Percentiles rank a stretch among this genome's conserved stretches.
phyloP scores from a whole-genome alignment of 2,113 vertebrate genomes.

The Eonycteris spelaea region DNA sequence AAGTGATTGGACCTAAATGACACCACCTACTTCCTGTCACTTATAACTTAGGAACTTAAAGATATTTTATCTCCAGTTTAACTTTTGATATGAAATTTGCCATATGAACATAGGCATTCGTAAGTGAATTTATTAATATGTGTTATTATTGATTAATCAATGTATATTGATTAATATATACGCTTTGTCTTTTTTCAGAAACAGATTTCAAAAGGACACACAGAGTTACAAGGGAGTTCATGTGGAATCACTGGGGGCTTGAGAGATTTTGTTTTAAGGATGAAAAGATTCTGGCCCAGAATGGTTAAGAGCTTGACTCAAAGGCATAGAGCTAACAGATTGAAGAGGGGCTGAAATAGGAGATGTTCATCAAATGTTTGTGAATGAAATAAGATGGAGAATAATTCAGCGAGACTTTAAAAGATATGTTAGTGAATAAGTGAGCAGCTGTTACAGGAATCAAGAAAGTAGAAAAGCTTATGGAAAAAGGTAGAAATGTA shows the following conservation, averaged over 20 bases:
- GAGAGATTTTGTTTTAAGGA: slow-evolving; percentile 17
- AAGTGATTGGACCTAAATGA: neutral
- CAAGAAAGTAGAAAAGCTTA: neutral
- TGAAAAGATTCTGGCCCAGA: neutral
- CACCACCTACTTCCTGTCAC: neutral
- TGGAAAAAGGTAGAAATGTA: neutral
- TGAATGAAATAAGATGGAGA: neutral
- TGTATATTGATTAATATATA: neutral
- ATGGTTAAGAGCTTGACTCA: neutral
- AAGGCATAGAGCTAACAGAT: neutral
- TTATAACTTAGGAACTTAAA: neutral
- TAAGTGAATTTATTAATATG: neutral
- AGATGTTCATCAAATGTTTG: neutral
- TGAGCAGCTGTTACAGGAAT: neutral
- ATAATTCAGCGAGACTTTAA: neutral
- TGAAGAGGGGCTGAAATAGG: neutral
- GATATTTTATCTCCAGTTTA: neutral
- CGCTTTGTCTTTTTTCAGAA: neutral
- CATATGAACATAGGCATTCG: neutral
- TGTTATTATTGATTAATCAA: no score
- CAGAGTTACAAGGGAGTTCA: neutral
- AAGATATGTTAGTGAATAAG: neutral
- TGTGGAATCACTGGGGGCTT: neutral
- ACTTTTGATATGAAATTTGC: neutral
- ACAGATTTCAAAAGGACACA: slow-evolving; percentile 19